phyloP scores from a whole-genome alignment of 2,888 invertebrate genomes.

The Phytoseiulus persimilis region DNA sequence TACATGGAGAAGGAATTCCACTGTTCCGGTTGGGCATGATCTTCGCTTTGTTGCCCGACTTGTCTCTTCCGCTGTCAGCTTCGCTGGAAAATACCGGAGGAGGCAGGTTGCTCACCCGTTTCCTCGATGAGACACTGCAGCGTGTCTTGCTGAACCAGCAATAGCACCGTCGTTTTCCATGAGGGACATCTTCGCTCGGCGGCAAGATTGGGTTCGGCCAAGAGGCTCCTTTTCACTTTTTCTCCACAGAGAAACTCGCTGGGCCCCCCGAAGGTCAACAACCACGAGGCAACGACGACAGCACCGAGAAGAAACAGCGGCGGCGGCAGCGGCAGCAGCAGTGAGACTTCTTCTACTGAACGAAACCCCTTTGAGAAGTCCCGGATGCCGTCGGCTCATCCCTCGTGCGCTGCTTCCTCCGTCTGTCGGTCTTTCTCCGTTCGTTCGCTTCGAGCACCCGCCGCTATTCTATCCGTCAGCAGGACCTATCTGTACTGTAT shows the following conservation, averaged over 20 bases:
- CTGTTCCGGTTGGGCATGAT: not conserved
- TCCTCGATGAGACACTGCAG: not conserved
- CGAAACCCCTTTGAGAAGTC: not conserved
- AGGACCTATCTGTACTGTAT: not conserved
- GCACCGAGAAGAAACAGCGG: not conserved
- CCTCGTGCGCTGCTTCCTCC: not conserved
- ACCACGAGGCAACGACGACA: conserved; percentile 17
- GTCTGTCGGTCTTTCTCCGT: conserved; percentile 12
- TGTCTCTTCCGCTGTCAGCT: not conserved
- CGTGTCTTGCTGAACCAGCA: not conserved
- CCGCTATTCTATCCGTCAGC: not conserved
- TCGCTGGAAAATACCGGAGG: not conserved
- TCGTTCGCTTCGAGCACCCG: not conserved
- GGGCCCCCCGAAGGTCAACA: conserved; percentile 39
- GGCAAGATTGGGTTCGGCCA: not conserved
- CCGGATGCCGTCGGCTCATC: not conserved
- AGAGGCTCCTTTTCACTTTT: conserved; percentile 5
- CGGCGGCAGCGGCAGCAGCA: not conserved
- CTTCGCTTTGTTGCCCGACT: not conserved
- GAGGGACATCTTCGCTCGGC: conserved; percentile 5
- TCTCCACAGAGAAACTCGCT: conserved; percentile 15
- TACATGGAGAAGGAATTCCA: not conserved
- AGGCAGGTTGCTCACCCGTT: not conserved
- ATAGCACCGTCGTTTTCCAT: not conserved
- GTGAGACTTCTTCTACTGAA: not conserved